Evolutionary conservation across 2,113 vertebrate genomes (phyloP), one percentile per base, ranked within the genome.

Genomic region (Salminus brasiliensis): DNA sequence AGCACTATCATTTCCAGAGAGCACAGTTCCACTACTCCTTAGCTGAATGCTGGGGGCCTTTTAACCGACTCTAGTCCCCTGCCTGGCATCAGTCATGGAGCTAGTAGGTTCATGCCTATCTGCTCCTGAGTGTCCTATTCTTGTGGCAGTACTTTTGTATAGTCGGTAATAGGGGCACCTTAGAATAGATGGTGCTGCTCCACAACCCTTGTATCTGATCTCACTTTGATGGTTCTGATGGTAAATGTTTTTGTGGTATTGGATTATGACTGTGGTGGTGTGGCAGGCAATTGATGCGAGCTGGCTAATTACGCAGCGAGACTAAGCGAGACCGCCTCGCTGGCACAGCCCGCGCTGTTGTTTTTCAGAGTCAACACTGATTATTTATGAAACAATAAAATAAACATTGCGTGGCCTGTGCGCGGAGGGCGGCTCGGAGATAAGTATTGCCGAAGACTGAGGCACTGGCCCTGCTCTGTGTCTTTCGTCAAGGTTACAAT

Each of bases 371-470:
- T 70, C 16, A 32, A 47, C 76, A 27, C 72, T 81, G 65, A 25
- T 82, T 83, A 82, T 88, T 90, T 81, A 80, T 67, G 65, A 85
- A 80, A 52, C 75, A 67, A 81, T 84, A 49, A 83, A 81, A 81
- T 52, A 76, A 83, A 84, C 76, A 83, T 62, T 65, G 63, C 78
- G 15, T 81, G n/a, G 39, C 23, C 49, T 81, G 71, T 70, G 59
- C 72, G 74, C 62, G 79, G 69, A 41, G 70, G 77, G 80, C 63
- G 36, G 27, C 47, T 52, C 36, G 6, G 73, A 87, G 79, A 88
- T 82, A 81, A 74, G 74, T 36, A 0, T 2, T 21, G 13, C 45
- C 4, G 32, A 76, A 23, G 16, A 49, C 41, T 59, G 18, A 43
- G 39, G 39, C 25, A 1, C 13, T 29, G 79, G 25, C 72, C 55